Evolutionary conservation across 2,888 invertebrate species (phyloP), one percentile per base, ranked within the genome.

Genomic region (Nephrotoma flavescens): DNA sequence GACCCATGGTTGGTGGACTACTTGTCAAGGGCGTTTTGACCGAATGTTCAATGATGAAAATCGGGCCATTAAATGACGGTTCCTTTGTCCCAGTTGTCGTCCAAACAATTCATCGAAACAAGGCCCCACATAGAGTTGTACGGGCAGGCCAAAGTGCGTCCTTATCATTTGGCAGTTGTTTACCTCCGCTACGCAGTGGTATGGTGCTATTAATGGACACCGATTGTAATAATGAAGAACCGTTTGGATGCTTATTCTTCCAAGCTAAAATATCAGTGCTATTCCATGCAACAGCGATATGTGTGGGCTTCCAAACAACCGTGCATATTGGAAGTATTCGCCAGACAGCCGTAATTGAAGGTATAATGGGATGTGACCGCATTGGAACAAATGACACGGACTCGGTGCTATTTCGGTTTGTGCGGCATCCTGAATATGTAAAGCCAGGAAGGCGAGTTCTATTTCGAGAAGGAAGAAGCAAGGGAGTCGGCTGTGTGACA

Each of bases 251-350:
- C 86, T 91, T 93, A 15, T 95, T 93, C 89, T 95, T 95, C 88
- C 94, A 95, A 92, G 99, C 99, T 0, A 96, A 95, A 86, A 95
- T 99, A 0, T 95, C 96, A 57, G 95, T 99, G 0, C 92, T 99
- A n/a, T 96, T 96, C 88, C 98, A 98, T 90, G 94, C 96, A 0
- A 97, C 96, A 0, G 95, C 95, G 12, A 97, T 97, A 87, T 95
- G 94, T 88, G 95, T 95, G 4, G 97, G 97, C 42, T 97, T 96
- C 91, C 97, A 97, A 91, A 96, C 97, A 31, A 98, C 98, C 0
- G 96, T 99, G 0, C 98, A 99, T 91, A 97, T 99, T 86, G 99
- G 98, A 0, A 98, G 97, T 89, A 97, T 99, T 6, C 93, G 98
- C 0, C 99, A 99, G 92, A 98, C 98, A 0, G 98, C 97, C n/a